A percentile compares a stretch with the other conserved stretches of the same genome.
phyloP scores from a whole-genome alignment of 2,888 invertebrate genomes.

The Leucophenga montana region DNA sequence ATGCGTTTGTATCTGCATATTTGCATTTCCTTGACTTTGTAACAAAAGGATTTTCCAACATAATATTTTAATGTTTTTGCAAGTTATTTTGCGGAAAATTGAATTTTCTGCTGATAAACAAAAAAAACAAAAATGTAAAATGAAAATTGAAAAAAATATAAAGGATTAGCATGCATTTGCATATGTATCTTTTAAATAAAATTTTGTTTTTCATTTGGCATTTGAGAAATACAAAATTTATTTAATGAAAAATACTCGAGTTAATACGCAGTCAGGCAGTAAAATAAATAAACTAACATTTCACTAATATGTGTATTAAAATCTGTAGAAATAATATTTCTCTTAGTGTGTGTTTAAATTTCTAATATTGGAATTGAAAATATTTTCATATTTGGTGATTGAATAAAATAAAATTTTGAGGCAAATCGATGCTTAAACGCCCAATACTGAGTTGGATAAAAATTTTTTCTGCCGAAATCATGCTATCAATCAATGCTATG shows the following conservation, averaged over 20 bases:
- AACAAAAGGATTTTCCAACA: slow-evolving; percentile 66
- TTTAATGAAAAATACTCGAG: slow-evolving; percentile 15
- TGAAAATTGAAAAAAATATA: not conserved
- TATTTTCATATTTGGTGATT: no score
- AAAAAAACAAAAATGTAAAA: slow-evolving; percentile 2
- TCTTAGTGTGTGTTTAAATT: no score
- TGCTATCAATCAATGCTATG: no score
- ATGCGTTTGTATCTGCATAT: slow-evolving; percentile 51
- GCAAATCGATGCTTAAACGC: no score
- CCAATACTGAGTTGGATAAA: no score
- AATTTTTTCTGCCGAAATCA: no score
- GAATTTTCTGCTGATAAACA: slow-evolving; percentile 48
- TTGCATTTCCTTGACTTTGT: slow-evolving; percentile 65
- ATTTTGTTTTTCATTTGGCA: slow-evolving; percentile 66
- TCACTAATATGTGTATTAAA: no score
- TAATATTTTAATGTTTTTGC: slow-evolving; percentile 64
- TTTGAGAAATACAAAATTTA: slow-evolving; percentile 38
- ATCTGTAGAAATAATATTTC: no score
- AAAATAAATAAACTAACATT: no score
- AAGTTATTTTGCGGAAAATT: slow-evolving; percentile 48
- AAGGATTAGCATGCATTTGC: not conserved
- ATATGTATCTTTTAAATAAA: slow-evolving; percentile 65
- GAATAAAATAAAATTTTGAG: no score
- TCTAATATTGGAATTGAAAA: no score
- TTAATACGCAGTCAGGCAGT: no score